Evolutionary conservation across 2,888 invertebrate genomes (phyloP).

Genomic region (Ligdia adustata): DNA sequence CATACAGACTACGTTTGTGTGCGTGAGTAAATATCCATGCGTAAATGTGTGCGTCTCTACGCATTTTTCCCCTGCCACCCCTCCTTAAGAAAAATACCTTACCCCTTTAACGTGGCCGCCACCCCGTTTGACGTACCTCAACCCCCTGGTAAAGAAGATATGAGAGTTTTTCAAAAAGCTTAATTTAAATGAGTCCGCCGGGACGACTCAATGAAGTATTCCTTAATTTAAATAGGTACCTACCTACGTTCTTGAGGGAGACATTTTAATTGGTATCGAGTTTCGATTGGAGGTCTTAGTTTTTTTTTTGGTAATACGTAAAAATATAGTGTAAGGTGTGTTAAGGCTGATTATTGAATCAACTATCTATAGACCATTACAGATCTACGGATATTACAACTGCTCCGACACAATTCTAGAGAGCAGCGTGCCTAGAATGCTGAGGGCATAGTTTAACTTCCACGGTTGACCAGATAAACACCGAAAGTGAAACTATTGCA

Average conservation of each 20-base stretch:
- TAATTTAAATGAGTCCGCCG: constrained; percentile 81
- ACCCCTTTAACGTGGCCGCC: constrained; percentile 60
- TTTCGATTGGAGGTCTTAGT: constrained; percentile 71
- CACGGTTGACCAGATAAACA: too few relatives aligned
- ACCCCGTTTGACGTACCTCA: constrained; percentile 74
- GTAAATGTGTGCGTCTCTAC: constrained; percentile 78
- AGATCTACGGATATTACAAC: too few relatives aligned
- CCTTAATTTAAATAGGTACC: constrained; percentile 75
- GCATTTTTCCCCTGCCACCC: constrained; percentile 77
- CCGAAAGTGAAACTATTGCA: too few relatives aligned
- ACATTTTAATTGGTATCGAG: constrained; percentile 81
- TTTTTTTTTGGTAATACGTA: constrained; percentile 17
- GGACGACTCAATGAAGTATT: constrained; percentile 79
- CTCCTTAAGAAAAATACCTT: constrained; percentile 70
- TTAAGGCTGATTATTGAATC: not conserved
- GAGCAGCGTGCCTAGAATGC: too few relatives aligned
- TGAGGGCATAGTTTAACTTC: too few relatives aligned
- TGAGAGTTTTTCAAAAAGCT: constrained; percentile 83
- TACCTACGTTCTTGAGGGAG: constrained; percentile 65
- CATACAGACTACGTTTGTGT: constrained; percentile 75
- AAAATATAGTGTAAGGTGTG: not conserved
- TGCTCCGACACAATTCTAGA: too few relatives aligned
- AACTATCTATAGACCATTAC: too few relatives aligned
- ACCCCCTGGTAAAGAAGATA: constrained; percentile 81
- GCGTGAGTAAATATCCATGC: constrained; percentile 79